Percentiles rank a stretch among this genome's conserved stretches.
phyloP scores from a whole-genome alignment of 2,797 vertebrate genomes.

The Eospalax fontanierii region DNA sequence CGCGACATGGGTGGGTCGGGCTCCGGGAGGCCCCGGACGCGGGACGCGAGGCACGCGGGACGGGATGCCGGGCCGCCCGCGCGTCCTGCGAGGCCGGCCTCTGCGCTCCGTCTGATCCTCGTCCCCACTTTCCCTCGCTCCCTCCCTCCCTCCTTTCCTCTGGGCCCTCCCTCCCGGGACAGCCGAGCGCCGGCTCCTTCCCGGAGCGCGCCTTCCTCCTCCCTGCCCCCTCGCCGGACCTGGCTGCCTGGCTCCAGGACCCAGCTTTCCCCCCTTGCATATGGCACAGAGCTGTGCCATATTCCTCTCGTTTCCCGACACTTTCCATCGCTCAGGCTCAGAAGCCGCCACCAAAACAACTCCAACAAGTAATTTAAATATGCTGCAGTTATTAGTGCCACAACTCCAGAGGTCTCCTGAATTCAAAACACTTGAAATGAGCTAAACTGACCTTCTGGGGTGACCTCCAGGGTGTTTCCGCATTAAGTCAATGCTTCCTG shows the following conservation, averaged over 20 bases:
- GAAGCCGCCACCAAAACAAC: not conserved
- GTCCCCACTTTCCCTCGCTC: not conserved
- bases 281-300: not conserved
- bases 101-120: slow-evolving; percentile 47
- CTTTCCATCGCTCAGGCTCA: not conserved
- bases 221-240: slow-evolving; percentile 63
- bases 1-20: not conserved
- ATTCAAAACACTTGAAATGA: not conserved
- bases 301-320: slow-evolving; percentile 32
- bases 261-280: not conserved
- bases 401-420: not conserved
- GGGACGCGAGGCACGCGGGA: not conserved
- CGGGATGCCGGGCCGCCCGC: not conserved
- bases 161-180: slow-evolving; percentile 16
- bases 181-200: not conserved
- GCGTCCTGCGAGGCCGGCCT: not conserved
- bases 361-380: not conserved
- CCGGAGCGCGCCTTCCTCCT: slow-evolving; percentile 63
- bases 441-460: not conserved
- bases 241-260: slow-evolving; percentile 86
- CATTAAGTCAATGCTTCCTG: not conserved
- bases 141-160: not conserved
- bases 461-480: not conserved
- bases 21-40: not conserved
- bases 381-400: not conserved